These are phyloP conservation scores for Cyphomyrus plagiostoma DNA, from an alignment of 2,113 vertebrate species.

Conservation along the genomic window DNA sequence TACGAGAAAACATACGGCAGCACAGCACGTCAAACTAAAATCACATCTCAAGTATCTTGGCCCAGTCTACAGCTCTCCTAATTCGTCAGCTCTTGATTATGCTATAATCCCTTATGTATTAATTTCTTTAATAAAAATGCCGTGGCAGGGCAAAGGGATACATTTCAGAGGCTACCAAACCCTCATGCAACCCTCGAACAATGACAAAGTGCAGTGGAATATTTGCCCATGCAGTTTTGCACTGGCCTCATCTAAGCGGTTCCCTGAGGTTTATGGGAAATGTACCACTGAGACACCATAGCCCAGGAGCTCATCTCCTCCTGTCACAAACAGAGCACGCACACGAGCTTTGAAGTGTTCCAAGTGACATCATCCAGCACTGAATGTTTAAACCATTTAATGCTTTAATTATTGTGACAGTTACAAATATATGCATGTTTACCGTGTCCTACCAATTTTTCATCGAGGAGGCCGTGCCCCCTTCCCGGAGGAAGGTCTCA, in stretches of 20 bases:
- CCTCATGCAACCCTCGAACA: neutral
- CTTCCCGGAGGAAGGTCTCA: neutral
- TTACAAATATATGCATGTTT: neutral
- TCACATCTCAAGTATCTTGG: neutral
- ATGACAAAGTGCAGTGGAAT: neutral
- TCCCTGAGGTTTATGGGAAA: neutral
- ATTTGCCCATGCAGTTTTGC: neutral
- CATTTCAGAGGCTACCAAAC: neutral
- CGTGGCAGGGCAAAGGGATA: neutral
- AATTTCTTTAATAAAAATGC: neutral
- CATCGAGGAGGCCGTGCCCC: neutral
- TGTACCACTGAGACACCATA: neutral
- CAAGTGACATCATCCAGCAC: neutral
- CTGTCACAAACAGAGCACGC: neutral
- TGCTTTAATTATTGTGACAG: neutral
- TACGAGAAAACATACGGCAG: neutral
- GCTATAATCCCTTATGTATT: neutral
- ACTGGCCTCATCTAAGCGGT: neutral
- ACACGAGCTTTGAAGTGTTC: neutral
- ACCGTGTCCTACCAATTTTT: neutral
- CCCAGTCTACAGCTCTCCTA: neutral
- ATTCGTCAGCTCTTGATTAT: neutral
- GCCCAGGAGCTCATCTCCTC: neutral
- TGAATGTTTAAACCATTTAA: neutral
- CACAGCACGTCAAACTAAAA: neutral